Evolutionary conservation across 2,797 vertebrate species (phyloP).

Genomic region (Craterocephalus amniculus): DNA sequence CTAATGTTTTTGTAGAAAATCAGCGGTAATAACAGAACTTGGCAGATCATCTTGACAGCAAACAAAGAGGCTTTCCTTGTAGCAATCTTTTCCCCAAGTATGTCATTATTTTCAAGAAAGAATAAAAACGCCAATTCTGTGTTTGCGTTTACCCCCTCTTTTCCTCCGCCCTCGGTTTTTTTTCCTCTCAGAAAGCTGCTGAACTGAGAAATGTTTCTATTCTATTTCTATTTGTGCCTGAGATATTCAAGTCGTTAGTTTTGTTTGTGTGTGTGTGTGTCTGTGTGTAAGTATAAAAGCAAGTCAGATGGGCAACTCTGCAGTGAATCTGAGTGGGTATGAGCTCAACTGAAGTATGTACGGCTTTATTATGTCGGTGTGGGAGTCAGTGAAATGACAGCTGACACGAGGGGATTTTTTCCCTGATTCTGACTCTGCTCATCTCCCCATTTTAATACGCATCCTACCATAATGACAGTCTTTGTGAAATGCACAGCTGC

Average conservation of each 20-base stretch:
- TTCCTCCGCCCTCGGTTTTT: neutral
- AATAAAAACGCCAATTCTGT: conserved; percentile 39
- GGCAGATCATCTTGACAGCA: conserved; percentile 28
- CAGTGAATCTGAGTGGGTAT: conserved; percentile 1
- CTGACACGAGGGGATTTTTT: conserved; percentile 11
- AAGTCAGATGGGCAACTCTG: neutral
- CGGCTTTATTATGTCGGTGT: neutral
- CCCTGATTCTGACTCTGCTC: neutral
- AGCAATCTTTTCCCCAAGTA: conserved; percentile 44
- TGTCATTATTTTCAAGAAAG: conserved; percentile 54
- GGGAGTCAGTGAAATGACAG: conserved; percentile 25
- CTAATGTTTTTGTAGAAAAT: conserved; percentile 9
- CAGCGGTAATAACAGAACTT: conserved; percentile 29
- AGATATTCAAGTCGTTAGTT: conserved; percentile 38
- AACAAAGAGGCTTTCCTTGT: conserved; percentile 32
- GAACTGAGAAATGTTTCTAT: conserved; percentile 38
- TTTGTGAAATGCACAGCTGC: conserved; percentile 31
- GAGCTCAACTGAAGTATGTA: neutral
- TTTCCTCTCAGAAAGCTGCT: conserved; percentile 13
- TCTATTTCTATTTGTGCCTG: conserved; percentile 19
- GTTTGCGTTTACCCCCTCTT: neutral
- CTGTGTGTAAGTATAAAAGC: neutral
- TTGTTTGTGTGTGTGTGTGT: neutral
- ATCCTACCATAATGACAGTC: neutral
- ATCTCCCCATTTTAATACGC: conserved; percentile 4